Evolutionary conservation across 2,113 vertebrate species (phyloP).

Genomic region (Prunella fulvescens): DNA sequence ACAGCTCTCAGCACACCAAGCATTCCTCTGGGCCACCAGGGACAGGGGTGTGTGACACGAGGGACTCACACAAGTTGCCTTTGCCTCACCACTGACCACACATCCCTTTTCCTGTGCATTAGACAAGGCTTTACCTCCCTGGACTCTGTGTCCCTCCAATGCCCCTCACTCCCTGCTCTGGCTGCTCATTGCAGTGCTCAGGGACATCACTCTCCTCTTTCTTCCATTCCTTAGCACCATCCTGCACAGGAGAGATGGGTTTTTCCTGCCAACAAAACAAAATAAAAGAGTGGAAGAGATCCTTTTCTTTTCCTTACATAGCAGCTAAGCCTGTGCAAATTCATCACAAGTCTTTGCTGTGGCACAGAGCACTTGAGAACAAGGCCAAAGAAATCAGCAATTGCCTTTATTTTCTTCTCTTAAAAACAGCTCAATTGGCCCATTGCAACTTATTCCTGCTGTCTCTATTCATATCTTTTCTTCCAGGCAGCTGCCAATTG

Average conservation of each 20-base stretch:
- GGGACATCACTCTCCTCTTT: not conserved
- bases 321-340: not conserved
- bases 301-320: not conserved
- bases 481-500: not conserved
- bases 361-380: not conserved
- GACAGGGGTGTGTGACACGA: rapidly evolving
- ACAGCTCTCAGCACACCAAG: not conserved
- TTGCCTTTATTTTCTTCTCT: not conserved
- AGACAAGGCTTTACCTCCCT: not conserved
- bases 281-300: not conserved
- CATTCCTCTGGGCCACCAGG: not conserved
- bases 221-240: not conserved
- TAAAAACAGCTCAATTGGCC: not conserved
- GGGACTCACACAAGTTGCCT: not conserved
- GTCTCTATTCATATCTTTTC: not conserved
- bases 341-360: not conserved
- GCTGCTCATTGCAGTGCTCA: rapidly evolving
- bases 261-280: not conserved
- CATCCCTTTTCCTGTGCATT: not conserved
- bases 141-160: not conserved
- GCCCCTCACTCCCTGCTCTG: not conserved
- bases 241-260: not conserved
- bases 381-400: not conserved
- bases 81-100: not conserved
- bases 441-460: constrained; percentile 5